A percentile compares a stretch with the other conserved stretches of the same genome.
These are phyloP conservation scores for Paratrypauchen microcephalus DNA, from an alignment of 2,797 vertebrate genomes.

Conservation along the genomic window DNA sequence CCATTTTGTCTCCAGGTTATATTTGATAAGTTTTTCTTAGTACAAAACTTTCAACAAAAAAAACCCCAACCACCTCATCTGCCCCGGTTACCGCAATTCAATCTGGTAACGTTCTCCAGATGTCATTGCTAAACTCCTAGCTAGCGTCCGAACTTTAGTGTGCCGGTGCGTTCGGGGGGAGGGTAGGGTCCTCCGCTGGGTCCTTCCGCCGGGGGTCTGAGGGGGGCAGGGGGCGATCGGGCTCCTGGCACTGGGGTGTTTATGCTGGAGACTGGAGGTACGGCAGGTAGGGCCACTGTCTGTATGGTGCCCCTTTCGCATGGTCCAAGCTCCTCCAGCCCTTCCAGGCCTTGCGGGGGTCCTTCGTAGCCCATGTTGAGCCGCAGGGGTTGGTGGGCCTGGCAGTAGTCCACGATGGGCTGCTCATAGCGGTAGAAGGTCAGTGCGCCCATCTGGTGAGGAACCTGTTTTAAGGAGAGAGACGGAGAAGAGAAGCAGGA, in stretches of 20 bases:
- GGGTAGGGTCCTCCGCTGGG: constrained; percentile 59
- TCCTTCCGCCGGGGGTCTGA: constrained; percentile 69
- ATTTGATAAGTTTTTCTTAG: constrained; percentile 34
- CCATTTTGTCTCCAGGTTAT: constrained; percentile 32
- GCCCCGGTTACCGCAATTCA: constrained; percentile 50
- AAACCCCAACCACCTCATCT: constrained; percentile 51
- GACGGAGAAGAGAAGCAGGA: neutral
- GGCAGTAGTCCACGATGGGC: constrained; percentile 94
- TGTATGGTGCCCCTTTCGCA: constrained; percentile 79
- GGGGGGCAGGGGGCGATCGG: constrained; percentile 62
- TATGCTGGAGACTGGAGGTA: constrained; percentile 68
- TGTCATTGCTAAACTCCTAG: constrained; percentile 9
- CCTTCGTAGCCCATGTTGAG: constrained; percentile 91
- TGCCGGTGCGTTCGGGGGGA: constrained; percentile 71
- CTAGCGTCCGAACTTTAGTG: constrained; percentile 81
- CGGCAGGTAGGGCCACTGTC: constrained; percentile 76
- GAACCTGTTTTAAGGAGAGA: constrained; percentile 76
- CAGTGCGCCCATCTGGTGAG: constrained; percentile 92
- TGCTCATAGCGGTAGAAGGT: constrained; percentile 96
- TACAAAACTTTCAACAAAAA: constrained; percentile 56
- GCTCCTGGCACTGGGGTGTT: constrained; percentile 55
- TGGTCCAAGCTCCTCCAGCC: constrained; percentile 72
- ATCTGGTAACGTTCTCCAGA: constrained; percentile 36
- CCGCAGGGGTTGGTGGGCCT: constrained; percentile 93
- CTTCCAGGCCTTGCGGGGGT: constrained; percentile 76